Evolutionary conservation across 2,888 invertebrate genomes (phyloP).

Genomic region (Xiphydria camelus): DNA sequence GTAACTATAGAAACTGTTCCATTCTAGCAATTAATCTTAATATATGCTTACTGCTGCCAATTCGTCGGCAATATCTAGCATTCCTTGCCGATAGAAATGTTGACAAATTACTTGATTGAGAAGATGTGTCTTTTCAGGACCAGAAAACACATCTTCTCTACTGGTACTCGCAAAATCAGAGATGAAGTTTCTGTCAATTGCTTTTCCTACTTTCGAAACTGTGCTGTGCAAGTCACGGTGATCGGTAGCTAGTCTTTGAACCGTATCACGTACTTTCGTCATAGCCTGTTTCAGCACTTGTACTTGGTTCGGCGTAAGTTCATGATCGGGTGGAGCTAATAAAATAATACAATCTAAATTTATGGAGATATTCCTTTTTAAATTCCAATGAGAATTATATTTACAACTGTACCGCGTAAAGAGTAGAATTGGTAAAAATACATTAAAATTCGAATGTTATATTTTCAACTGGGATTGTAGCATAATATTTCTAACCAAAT

Average conservation of each 20-base stretch:
- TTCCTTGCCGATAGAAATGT: slow-evolving; percentile 93
- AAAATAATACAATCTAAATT: background rate
- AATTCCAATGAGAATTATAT: too few species aligned
- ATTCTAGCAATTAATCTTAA: too few species aligned
- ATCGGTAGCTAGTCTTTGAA: slow-evolving; percentile 82
- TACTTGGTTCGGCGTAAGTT: slow-evolving; percentile 72
- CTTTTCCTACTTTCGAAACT: slow-evolving; percentile 94
- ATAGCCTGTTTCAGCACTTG: slow-evolving; percentile 75
- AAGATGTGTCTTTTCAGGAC: slow-evolving; percentile 68
- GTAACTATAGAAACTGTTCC: too few species aligned
- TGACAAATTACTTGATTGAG: slow-evolving; percentile 92
- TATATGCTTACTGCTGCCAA: slow-evolving; percentile 63
- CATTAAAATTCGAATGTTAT: too few species aligned
- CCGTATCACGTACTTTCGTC: slow-evolving; percentile 78
- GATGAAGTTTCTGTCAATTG: slow-evolving; percentile 93
- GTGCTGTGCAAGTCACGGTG: slow-evolving; percentile 79
- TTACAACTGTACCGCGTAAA: background rate
- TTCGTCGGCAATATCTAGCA: slow-evolving; percentile 89
- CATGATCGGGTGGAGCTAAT: slow-evolving; percentile 62
- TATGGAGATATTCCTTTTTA: background rate
- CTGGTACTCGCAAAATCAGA: slow-evolving; percentile 89
- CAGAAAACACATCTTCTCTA: slow-evolving; percentile 79
- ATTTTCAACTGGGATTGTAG: too few species aligned
- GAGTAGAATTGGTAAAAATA: background rate
- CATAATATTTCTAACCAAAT: too few species aligned